Conservation (phyloP, 2,797 vertebrate species). For the Echiichthys vipera region DNA sequence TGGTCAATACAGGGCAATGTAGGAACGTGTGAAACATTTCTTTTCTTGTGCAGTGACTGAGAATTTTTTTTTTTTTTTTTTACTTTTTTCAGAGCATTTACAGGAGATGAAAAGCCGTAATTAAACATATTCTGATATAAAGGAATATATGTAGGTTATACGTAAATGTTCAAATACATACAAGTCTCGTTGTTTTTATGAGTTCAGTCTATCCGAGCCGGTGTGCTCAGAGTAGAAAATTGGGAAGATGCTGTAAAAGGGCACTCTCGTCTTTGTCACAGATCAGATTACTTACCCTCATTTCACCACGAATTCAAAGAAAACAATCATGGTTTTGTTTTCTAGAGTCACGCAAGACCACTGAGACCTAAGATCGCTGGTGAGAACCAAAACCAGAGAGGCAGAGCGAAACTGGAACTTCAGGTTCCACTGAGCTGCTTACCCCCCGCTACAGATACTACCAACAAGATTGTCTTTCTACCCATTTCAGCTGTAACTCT, state of each 20-base stretch:
- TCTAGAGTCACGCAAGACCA: conserved; percentile 74
- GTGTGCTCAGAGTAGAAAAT: conserved; percentile 33
- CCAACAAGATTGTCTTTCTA: conserved; percentile 47
- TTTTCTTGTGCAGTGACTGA: not conserved
- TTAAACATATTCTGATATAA: conserved; percentile 5
- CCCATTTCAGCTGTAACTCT: conserved; percentile 49
- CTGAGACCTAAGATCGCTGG: conserved; percentile 64
- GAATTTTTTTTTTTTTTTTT: not conserved
- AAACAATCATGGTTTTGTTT: conserved; percentile 86
- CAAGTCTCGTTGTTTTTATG: conserved; percentile 1
- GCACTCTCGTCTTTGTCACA: conserved; percentile 65
- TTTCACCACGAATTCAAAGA: conserved; percentile 74
- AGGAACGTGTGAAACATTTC: not conserved
- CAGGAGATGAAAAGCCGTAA: not conserved
- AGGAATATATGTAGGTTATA: conserved; percentile 28
- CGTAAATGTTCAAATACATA: conserved; percentile 19
- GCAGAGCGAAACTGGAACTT: conserved; percentile 80
- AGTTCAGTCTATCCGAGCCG: conserved; percentile 21
- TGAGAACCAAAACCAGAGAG: conserved; percentile 81
- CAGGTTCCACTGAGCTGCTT: conserved; percentile 69
- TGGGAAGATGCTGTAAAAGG: conserved; percentile 64
- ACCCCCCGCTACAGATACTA: conserved; percentile 65
- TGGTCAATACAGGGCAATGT: conserved; percentile 32
- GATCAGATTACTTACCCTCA: conserved; percentile 80
- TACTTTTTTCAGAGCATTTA: too few species aligned